Evolutionary conservation across 2,888 invertebrate genomes (phyloP).

Genomic region (Temnothorax ravouxi): DNA sequence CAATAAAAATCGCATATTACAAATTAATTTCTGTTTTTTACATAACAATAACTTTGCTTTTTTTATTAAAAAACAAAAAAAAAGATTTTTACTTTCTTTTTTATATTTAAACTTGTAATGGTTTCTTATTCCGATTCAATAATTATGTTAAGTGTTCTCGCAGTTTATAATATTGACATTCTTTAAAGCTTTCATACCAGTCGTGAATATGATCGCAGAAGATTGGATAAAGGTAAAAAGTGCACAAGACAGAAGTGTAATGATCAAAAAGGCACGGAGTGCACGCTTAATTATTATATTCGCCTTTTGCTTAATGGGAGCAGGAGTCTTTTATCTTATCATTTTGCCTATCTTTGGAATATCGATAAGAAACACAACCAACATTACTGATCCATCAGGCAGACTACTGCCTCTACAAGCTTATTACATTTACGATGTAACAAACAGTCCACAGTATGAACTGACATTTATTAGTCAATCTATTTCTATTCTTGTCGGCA

Average conservation of each 20-base stretch:
- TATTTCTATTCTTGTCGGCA: background rate
- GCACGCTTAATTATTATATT: constrained; percentile 19
- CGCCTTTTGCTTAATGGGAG: background rate
- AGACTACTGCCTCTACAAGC: constrained; percentile 17
- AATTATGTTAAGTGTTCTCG: background rate
- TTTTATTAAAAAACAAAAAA: background rate
- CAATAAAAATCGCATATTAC: background rate
- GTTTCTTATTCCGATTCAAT: background rate
- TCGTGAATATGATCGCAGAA: constrained; percentile 55
- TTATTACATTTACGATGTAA: constrained; percentile 32
- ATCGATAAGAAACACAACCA: background rate
- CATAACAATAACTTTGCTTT: background rate
- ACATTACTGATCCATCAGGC: constrained; percentile 21
- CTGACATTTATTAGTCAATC: constrained; percentile 6
- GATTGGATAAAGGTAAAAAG: constrained; percentile 58
- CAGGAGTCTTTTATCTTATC: background rate
- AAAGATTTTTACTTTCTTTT: background rate
- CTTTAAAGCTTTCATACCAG: constrained; percentile 42
- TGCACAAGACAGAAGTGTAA: constrained; percentile 23
- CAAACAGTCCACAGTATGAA: constrained; percentile 19
- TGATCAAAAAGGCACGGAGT: constrained; percentile 35
- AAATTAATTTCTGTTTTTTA: background rate
- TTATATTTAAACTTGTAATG: background rate
- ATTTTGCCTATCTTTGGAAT: background rate
- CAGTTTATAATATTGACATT: background rate